A percentile compares a stretch with the other conserved stretches of the same genome.
phyloP scores from a whole-genome alignment of 2,113 vertebrate species.

The Delphinapterus leucas region DNA sequence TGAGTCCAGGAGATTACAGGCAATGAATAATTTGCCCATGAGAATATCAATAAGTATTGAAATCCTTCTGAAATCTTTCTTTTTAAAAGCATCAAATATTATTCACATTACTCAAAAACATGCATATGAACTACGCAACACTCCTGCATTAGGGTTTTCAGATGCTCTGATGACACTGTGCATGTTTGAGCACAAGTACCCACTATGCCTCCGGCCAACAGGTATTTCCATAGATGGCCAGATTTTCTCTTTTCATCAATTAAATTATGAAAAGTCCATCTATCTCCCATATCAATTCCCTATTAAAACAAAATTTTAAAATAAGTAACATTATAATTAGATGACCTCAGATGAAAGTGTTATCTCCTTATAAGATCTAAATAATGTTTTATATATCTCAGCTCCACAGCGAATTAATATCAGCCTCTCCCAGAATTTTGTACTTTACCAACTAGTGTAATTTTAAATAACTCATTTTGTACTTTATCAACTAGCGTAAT shows the following conservation, averaged over 20 bases:
- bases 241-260: constrained; percentile 90
- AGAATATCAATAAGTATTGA: neutral
- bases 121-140: neutral
- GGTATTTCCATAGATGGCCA: constrained; percentile 90
- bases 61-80: neutral
- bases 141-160: constrained; percentile 94
- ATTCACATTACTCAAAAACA: neutral
- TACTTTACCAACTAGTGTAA: neutral
- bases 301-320: constrained; percentile 68
- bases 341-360: neutral
- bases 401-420: neutral
- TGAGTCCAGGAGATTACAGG: neutral
- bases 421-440: neutral
- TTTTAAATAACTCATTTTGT: neutral
- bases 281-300: constrained; percentile 91
- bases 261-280: constrained; percentile 90
- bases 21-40: neutral
- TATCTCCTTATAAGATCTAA: neutral
- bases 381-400: neutral
- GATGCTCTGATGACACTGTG: constrained; percentile 87
- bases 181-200: constrained; percentile 89
- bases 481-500: neutral
- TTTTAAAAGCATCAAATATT: neutral
- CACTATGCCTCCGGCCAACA: constrained; percentile 86
- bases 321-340: neutral